These are phyloP conservation scores for Callimorpha dominula DNA, from an alignment of 2,888 invertebrate species.

Conservation along the genomic window DNA sequence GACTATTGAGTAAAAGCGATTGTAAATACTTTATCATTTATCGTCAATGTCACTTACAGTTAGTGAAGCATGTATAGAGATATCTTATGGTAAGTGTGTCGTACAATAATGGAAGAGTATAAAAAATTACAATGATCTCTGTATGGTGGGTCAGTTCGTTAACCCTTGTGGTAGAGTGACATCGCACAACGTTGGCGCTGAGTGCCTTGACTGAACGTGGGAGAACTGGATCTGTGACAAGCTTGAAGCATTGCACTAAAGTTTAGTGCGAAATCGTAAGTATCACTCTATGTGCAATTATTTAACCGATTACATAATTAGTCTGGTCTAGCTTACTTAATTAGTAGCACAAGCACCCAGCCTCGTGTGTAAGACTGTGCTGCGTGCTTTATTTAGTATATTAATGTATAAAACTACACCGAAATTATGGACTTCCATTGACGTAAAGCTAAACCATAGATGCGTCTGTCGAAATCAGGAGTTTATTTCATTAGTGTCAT, in stretches of 20 bases:
- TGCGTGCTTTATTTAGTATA: conserved; percentile 5
- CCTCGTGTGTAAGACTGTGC: conserved; percentile 3
- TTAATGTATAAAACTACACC: background rate
- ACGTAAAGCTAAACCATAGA: background rate
- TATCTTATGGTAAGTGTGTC: conserved; percentile 41
- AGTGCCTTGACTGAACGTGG: conserved; percentile 71
- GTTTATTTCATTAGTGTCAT: conserved; percentile 1
- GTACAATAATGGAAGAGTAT: conserved; percentile 46
- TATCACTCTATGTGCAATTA: conserved; percentile 62
- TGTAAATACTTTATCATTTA: conserved; percentile 38
- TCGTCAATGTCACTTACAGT: conserved; percentile 51
- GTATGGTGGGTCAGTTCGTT: conserved; percentile 68
- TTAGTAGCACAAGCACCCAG: conserved; percentile 31
- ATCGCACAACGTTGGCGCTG: conserved; percentile 49
- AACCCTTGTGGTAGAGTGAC: conserved; percentile 66
- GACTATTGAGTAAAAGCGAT: conserved; percentile 37
- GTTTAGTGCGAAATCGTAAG: conserved; percentile 53
- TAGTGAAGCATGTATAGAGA: conserved; percentile 26
- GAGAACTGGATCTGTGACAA: conserved; percentile 76
- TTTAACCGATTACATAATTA: conserved; percentile 67
- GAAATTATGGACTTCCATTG: background rate
- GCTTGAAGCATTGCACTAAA: conserved; percentile 59
- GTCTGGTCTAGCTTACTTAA: conserved; percentile 66
- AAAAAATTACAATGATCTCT: conserved; percentile 62
- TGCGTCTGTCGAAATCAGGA: background rate